These are phyloP conservation scores for Cabera pusaria DNA, from an alignment of 2,888 invertebrate genomes.

Conservation along the genomic window DNA sequence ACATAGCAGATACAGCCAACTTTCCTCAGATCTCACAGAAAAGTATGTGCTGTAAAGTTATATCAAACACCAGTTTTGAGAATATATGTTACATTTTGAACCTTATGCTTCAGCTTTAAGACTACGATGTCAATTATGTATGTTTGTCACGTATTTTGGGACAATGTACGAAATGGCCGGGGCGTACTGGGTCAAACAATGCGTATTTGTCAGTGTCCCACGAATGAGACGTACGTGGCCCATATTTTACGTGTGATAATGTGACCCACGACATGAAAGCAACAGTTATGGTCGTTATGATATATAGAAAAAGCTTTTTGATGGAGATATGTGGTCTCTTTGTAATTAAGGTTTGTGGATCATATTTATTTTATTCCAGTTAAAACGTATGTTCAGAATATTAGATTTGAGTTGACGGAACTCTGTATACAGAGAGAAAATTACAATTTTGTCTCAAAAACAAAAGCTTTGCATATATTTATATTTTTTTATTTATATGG, in stretches of 20 bases:
- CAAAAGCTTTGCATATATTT: no score
- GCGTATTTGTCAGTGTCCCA: conserved; percentile 35
- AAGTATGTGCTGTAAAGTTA: no score
- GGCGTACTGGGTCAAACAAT: conserved; percentile 31
- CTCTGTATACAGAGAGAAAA: no score
- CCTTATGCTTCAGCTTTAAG: conserved; percentile 5
- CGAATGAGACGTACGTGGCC: conserved; percentile 19
- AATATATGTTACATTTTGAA: conserved; percentile 6
- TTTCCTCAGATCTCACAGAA: no score
- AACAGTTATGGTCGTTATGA: conserved; percentile 1
- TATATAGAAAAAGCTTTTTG: no score
- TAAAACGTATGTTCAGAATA: no score
- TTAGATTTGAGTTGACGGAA: no score
- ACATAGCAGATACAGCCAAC: no score
- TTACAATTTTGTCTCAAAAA: no score
- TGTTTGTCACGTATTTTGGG: conserved; percentile 10
- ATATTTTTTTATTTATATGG: no score
- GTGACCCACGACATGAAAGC: conserved; percentile 4
- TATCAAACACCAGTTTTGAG: no score
- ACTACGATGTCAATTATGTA: conserved; percentile 4
- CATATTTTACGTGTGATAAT: conserved; percentile 7
- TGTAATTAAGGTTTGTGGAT: not conserved
- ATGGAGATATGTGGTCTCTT: not conserved
- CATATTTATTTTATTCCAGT: no score
- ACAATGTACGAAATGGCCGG: conserved; percentile 19